Base-by-base conservation (phyloP, 2,888 invertebrate genomes). In the Thumatha senex region DNA sequence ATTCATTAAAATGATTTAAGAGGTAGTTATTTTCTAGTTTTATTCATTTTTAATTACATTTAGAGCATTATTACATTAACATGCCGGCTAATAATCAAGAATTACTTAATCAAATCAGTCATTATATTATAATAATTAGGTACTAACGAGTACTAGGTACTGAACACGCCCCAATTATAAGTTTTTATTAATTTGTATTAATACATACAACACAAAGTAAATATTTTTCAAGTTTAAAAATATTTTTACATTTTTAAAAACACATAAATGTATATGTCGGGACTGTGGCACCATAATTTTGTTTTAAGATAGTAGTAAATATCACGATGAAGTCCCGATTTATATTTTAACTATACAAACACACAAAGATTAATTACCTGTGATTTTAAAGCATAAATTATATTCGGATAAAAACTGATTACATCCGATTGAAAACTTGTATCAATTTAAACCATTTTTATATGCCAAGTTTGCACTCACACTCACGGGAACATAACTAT, bases 91-190 rank as follows among this genome's bases (percentile, higher is more conserved):
- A 66, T 57, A 64, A 67, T 65, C 59, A 64, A 65, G 72, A 68
- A 61, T 63, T 73, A 81, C 84, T 83, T 83, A 84, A 84, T 67
- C 78, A 84, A 86, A 84, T 86, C 85, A 85, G 85, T 85, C 85
- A 72, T 79, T 76, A 73, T 71, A 74, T 72, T 72, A 73, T 69
- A 73, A 72, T 66, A 69, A 67, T 69, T 69, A 67, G 67, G 67
- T 67, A 69, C 67, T 66, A 69, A 24, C 40, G 50, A 54, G 40
- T 40, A 29, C 42, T 42, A 40, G 47, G 56, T 58, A 58, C 47
- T 56, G 69, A 66, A 63, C 48, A 48, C 51, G 57, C 56, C 50
- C 54, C 39, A 52, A 48, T 52, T 39, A 40, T 54, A 47, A 44
- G 46, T 40, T 51, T 14, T 24, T 7, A 8, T 34, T 11, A 11